These are phyloP conservation scores for Dinomys branickii DNA, from an alignment of 2,113 vertebrate species.

Conservation along the genomic window DNA sequence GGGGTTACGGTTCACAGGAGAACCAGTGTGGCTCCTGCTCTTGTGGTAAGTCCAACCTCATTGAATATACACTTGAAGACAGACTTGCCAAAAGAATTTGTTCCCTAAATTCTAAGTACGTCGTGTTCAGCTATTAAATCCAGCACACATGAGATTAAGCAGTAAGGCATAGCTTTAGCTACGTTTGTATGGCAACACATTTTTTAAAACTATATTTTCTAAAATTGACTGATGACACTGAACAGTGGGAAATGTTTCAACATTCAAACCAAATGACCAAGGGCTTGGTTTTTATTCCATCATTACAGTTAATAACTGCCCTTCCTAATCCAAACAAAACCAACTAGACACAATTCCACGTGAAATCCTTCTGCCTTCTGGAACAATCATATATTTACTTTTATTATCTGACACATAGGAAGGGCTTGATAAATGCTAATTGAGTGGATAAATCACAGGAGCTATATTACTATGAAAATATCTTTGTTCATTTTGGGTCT, in stretches of 20 bases:
- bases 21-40: background rate
- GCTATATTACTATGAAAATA: background rate
- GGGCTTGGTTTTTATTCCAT: constrained; percentile 56
- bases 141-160: constrained; percentile 41
- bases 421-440: background rate
- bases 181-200: constrained; percentile 37
- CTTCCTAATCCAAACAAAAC: constrained; percentile 27
- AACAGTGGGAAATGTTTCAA: constrained; percentile 60
- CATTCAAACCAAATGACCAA: constrained; percentile 72
- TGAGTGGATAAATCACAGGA: background rate
- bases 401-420: background rate
- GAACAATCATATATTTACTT: background rate
- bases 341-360: constrained; percentile 45
- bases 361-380: constrained; percentile 22
- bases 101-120: constrained; percentile 41
- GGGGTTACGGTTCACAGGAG: background rate
- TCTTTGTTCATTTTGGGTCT: background rate
- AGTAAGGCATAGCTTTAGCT: constrained; percentile 14
- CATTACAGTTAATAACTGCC: constrained; percentile 59
- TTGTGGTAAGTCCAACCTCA: background rate
- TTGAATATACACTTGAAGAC: background rate
- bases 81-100: background rate
- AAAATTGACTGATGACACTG: constrained; percentile 69
- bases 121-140: constrained; percentile 52
- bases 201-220: constrained; percentile 62